Evolutionary conservation across 2,113 vertebrate genomes (phyloP), one percentile per base, ranked within the genome.

Genomic region (Ariopsis seemanni): DNA sequence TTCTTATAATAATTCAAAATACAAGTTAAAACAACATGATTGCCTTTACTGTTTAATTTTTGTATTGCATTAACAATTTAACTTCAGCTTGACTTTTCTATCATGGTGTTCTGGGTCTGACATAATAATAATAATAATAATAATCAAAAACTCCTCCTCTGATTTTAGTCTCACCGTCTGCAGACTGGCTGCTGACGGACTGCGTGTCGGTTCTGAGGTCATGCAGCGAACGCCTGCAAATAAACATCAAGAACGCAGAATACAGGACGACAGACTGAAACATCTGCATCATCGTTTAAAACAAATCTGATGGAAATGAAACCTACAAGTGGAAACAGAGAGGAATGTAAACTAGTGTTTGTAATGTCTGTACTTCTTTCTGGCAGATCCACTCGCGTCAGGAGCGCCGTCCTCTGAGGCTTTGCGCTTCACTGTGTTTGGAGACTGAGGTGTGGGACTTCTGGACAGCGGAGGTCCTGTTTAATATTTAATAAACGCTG

Each of bases 221-320:
- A 71, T 91, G 92, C 75, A 92, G 57, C 50, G 92, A 91, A 15
- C 89, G 89, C 81, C 92, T 92, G 85, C 65, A 87, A 53, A 80
- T 67, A 55, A 55, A 55, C 22, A 75, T 71, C n/a, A 75, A 18
- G 14, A 48, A n/a, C 0, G 10, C 58, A 27, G 10, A 2, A 10
- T 8, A 71, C 57, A 30, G 5, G 7, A 30, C 50, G 22, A 18
- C 53, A 69, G 34, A 60, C 10, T 18, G n/a, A 80, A 27, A 57
- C 7, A 2, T 0, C 52, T 2, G 1, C 74, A 81, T 42, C 53
- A 4, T 58, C 10, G 2, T 1, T 53, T 34, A 20, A 12, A 67
- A 42, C 22, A 42, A 48, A 18, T 72, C 34, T 72, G 69, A 11
- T 52, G 10, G 52, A 25, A 2, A n/a, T 14, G 11, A 77, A 53